Base-by-base conservation (phyloP, 2,888 invertebrate species). In the Pristionchus mayeri region DNA sequence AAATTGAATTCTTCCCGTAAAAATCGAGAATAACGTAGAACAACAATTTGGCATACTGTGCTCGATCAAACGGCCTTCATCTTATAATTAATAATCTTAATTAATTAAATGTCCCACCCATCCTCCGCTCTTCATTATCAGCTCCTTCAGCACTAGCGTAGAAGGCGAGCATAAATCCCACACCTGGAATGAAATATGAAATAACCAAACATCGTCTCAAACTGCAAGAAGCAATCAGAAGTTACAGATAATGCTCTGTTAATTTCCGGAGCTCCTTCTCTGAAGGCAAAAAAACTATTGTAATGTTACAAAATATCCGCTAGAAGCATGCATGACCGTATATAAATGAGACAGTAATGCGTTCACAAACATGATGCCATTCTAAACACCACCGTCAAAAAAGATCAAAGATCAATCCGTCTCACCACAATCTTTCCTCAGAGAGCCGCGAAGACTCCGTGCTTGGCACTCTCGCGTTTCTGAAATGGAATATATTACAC, bases 71-170 rank as follows among this genome's bases (percentile, higher is more conserved):
- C 9, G 9, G 7, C 18, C 60, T 3, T 9, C 60, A 30, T 30
- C 60, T 30, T 30, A 6, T 9, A 60, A 30, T 60, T 27, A 16
- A 11, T 60, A 27, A 60, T 30, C 60, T 13, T 13, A 9, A 16
- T 13, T 24, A 30, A n/a, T 37, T 44, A 44, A 75, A 34, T 52
- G n/a, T 24, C 84, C 4, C 50, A 76, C 76, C 84, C 84, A 84
- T 76, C 84, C 84, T 40, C 85, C 85, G 50, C 81, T 81, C 76
- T 81, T 78, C 44, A 75, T 82, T n/a, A 75, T 60, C 57, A 83
- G 63, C 48, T 85, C 57, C 34, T 79, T 60, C 27, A 85, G 83
- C n/a, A 82, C 79, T 11, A 27, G 18, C 11, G 85, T 82, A 3
- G 48, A 57, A 2, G 86, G 86, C 16, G 76, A 50, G 40, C 84